phyloP scores from a whole-genome alignment of 2,113 vertebrate species.

The Atherinomorus stipes region DNA sequence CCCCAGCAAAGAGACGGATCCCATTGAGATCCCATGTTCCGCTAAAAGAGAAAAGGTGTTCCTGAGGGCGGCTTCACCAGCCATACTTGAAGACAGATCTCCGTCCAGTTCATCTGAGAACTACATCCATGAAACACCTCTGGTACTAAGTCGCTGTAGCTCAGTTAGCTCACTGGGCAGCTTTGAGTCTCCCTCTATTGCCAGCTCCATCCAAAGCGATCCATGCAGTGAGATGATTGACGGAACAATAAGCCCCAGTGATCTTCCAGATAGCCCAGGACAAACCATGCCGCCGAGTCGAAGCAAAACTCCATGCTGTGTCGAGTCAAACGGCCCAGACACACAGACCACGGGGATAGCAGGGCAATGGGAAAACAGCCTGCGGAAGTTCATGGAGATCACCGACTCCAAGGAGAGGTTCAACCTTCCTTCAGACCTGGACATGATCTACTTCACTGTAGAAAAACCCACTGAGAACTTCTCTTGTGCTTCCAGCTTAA shows the following conservation, averaged over 20 bases:
- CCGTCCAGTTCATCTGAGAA: slow-evolving; percentile 97
- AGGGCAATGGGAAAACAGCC: slow-evolving; percentile 94
- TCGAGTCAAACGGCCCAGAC: slow-evolving; percentile 84
- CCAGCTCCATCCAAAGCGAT: slow-evolving; percentile 98
- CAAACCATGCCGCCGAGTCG: slow-evolving; percentile 99
- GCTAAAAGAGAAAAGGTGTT: slow-evolving; percentile 81
- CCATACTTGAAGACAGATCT: slow-evolving; percentile 87
- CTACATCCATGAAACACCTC: slow-evolving; percentile 94
- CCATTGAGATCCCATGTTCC: slow-evolving; percentile 83
- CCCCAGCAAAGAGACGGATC: slow-evolving; percentile 75
- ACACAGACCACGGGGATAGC: slow-evolving; percentile 84
- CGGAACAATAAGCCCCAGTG: slow-evolving; percentile 95
- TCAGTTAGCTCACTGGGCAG: slow-evolving; percentile 97
- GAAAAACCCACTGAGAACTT: slow-evolving; percentile 98
- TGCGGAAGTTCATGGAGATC: slow-evolving; percentile 95
- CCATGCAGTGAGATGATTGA: slow-evolving; percentile 97
- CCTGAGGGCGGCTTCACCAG: slow-evolving; percentile 80
- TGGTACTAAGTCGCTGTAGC: slow-evolving; percentile 97
- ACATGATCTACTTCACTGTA: slow-evolving; percentile 97
- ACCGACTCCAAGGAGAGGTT: slow-evolving; percentile 95
- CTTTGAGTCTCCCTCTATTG: slow-evolving; percentile 95
- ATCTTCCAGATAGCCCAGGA: slow-evolving; percentile 96
- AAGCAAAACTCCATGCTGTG: slow-evolving; percentile 93
- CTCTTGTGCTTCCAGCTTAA: slow-evolving; percentile 97
- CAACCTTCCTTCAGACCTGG: slow-evolving; percentile 92